phyloP scores from a whole-genome alignment of 2,888 invertebrate species.

The Chrysopilus asiliformis region DNA sequence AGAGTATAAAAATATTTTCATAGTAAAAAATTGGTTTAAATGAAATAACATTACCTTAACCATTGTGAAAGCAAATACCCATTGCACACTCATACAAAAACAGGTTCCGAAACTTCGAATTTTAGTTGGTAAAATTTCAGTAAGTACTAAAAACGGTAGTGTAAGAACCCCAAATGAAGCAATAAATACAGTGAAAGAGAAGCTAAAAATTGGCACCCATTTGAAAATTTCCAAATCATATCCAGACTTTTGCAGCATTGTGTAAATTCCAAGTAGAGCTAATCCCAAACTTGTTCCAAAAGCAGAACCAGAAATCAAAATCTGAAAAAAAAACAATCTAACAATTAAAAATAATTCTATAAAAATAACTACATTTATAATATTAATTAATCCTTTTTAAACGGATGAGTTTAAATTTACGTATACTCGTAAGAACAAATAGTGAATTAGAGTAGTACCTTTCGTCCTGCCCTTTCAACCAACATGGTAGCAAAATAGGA shows the following conservation, averaged over 20 bases:
- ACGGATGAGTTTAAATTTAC: neutral
- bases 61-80: conserved; percentile 18
- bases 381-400: no score
- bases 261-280: conserved; percentile 22
- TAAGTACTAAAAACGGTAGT: conserved; percentile 29
- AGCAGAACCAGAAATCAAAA: conserved; percentile 23
- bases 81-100: conserved; percentile 21
- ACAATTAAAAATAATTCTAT: neutral
- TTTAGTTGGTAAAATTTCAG: conserved; percentile 30
- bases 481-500: conserved; percentile 27
- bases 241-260: conserved; percentile 19
- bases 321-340: conserved; percentile 11
- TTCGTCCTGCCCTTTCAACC: conserved; percentile 31
- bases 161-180: conserved; percentile 28
- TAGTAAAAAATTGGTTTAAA: no score
- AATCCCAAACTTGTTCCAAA: conserved; percentile 27
- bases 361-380: no score
- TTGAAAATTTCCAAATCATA: conserved; percentile 19
- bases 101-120: conserved; percentile 22
- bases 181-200: conserved; percentile 29
- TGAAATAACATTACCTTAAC: conserved; percentile 14
- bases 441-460: no score
- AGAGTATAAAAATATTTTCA: neutral
- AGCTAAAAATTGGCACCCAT: conserved; percentile 31
- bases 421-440: neutral